These are phyloP conservation scores for Choloepus hoffmanni DNA, from an alignment of 2,113 vertebrate species.

Conservation along the genomic window DNA sequence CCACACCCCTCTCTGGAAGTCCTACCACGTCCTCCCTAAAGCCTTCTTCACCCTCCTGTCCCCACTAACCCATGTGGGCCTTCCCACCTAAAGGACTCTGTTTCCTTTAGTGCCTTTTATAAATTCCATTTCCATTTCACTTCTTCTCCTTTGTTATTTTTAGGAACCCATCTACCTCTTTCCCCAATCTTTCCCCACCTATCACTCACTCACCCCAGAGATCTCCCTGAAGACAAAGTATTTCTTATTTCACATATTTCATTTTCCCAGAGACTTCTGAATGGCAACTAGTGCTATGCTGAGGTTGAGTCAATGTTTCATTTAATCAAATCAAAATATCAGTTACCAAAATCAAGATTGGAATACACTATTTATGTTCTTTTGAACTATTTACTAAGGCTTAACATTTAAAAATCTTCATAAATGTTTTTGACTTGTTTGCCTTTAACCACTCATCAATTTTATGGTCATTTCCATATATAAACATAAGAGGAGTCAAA, in stretches of 20 bases:
- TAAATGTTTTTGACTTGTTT: neutral
- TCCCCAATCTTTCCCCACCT: neutral
- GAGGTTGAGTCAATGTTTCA: neutral
- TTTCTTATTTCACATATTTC: neutral
- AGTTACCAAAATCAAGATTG: neutral
- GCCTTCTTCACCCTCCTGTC: neutral
- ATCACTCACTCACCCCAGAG: neutral
- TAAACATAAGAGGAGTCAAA: neutral
- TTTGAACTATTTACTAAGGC: neutral
- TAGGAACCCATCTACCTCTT: neutral
- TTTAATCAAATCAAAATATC: neutral
- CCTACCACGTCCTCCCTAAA: neutral
- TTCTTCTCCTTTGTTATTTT: neutral
- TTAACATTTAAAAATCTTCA: neutral
- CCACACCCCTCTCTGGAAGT: neutral
- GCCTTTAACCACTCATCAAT: neutral
- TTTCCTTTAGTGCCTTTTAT: neutral
- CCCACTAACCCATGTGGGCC: neutral
- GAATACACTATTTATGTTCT: neutral
- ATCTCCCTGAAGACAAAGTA: neutral
- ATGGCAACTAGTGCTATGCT: neutral
- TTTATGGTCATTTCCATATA: neutral
- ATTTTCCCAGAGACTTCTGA: neutral
- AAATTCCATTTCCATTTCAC: neutral
- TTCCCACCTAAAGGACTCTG: neutral